Percentiles rank a stretch among this genome's conserved stretches.
phyloP scores from a whole-genome alignment of 2,797 vertebrate genomes.

The Smutsia gigantea region DNA sequence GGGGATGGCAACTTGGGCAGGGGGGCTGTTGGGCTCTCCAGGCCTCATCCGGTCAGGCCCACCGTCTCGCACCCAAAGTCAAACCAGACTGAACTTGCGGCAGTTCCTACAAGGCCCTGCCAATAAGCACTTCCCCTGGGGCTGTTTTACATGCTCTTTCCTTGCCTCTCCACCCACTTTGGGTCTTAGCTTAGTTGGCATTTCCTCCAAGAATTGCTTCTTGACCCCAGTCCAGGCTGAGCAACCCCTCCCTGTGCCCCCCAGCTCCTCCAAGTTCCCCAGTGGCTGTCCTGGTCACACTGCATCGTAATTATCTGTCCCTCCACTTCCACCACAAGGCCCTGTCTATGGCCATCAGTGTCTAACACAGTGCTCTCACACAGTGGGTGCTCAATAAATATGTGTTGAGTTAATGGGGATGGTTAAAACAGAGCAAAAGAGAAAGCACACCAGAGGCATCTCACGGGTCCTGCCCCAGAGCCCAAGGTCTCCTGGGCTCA shows the following conservation, averaged over 20 bases:
- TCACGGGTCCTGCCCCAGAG: background rate
- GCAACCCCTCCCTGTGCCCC: background rate
- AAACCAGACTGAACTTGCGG: background rate
- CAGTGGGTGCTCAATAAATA: background rate
- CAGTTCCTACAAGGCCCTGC: background rate
- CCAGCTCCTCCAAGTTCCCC: background rate
- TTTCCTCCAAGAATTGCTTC: background rate
- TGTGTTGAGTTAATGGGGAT: background rate
- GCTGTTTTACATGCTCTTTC: background rate
- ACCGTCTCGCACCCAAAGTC: background rate
- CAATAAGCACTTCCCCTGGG: background rate
- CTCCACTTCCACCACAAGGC: background rate
- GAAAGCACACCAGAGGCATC: background rate
- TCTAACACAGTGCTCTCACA: background rate
- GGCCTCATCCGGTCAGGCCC: background rate
- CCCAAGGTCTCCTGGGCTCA: background rate
- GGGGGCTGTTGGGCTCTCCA: background rate
- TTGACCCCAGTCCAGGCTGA: background rate
- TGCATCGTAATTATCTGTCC: background rate
- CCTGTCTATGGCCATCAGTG: background rate
- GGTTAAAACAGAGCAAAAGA: background rate
- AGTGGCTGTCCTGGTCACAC: background rate
- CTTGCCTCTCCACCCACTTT: background rate
- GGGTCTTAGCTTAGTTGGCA: background rate
- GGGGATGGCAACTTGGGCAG: rapidly evolving